Conservation (phyloP, 2,113 vertebrate species). For the Xenus cinereus region DNA sequence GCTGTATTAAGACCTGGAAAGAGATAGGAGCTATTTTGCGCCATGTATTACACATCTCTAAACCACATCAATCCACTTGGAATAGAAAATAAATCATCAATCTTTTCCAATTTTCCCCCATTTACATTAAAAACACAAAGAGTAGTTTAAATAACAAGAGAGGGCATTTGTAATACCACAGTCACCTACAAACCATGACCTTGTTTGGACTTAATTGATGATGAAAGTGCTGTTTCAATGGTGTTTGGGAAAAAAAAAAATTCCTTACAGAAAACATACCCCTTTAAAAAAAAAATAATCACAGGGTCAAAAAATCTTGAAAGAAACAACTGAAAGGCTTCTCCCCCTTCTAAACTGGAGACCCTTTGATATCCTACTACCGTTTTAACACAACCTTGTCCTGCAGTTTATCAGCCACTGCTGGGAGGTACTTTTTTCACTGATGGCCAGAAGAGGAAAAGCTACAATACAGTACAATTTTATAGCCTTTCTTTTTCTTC, state of each 20-base stretch:
- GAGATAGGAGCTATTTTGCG: background rate
- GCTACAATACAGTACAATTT: background rate
- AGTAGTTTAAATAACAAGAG: background rate
- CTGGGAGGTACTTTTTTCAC: background rate
- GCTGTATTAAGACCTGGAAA: background rate
- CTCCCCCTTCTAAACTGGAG: background rate
- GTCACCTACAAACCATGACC: background rate
- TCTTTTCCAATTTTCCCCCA: background rate
- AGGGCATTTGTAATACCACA: background rate
- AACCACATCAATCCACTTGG: background rate
- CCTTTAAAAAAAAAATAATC: background rate
- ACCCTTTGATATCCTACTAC: background rate
- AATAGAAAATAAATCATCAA: background rate
- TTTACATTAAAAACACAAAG: background rate
- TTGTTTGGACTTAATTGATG: background rate
- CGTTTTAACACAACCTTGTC: background rate
- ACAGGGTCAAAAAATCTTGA: background rate
- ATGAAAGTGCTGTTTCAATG: background rate
- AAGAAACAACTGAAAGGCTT: background rate
- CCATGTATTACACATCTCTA: background rate
- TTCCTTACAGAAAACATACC: background rate
- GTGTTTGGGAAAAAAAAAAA: background rate
- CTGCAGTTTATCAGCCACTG: background rate
- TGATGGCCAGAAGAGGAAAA: background rate
- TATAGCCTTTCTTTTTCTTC: background rate